Evolutionary conservation across 64 coral and sea anemone genomes (phyloP), one percentile per base, ranked within the genome.

Genomic region (Trachythela sp.): DNA sequence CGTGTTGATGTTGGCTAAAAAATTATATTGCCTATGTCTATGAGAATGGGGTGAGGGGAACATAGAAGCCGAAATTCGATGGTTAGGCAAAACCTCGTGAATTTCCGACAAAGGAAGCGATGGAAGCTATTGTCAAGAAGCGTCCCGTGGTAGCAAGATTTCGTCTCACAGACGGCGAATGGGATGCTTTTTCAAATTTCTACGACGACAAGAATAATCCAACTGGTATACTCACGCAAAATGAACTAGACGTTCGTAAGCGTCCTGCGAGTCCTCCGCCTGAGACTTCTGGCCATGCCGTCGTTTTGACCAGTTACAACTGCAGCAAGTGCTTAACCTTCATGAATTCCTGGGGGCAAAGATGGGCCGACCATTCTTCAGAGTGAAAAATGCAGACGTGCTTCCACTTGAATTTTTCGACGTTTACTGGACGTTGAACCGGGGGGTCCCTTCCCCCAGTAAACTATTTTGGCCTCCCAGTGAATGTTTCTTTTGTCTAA

Each of bases 291-390:
- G 90, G 90, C n/a, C 90, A 91, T 86, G 84, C 90, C 13, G 84
- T 86, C 3, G 90, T 91, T 51, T 31, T 91, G 0, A 86, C 84
- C 8, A 77, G 60, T 39, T 85, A 50, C 15, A 31, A 86, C 45
- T n/a, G n/a, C n/a, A 33, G 15, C 15, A 34, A 91, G 31, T 26
- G 84, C 54, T 38, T 91, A 15, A 27, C 29, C 14, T 42, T 91
- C 38, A 86, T 91, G 90, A 91, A 91, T 91, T 91, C 90, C 31
- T 86, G 64, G 64, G 60, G 84, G 1, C 30, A 58, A 2, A 3
- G 20, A 0, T 88, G 67, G 68, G 85, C 45, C 17, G 70, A 92
- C 49, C 32, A 32, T 92, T 88, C 26, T 92, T 92, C 72, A 92
- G 48, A 36, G 71, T 92, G 22, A 13, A 88, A 48, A 67, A 92